phyloP scores from a whole-genome alignment of 2,113 vertebrate species.

The Datnioides undecimradiatus region DNA sequence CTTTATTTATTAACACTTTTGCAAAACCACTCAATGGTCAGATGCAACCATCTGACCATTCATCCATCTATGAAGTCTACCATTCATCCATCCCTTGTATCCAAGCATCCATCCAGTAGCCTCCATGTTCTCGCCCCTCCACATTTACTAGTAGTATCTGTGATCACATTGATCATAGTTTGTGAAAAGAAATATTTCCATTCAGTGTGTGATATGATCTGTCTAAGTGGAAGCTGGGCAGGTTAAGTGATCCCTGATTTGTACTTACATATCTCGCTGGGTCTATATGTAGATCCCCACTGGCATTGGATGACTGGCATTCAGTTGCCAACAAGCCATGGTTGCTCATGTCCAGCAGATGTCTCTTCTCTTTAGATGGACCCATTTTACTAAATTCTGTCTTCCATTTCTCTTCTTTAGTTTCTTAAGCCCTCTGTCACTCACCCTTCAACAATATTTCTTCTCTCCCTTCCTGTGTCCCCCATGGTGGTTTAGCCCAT shows the following conservation, averaged over 20 bases:
- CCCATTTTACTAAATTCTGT: neutral
- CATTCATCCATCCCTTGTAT: neutral
- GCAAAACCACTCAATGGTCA: no score
- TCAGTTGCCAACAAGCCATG: conserved; percentile 6
- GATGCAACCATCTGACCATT: neutral
- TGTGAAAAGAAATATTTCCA: neutral
- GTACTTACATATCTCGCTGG: neutral
- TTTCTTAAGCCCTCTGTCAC: conserved; percentile 10
- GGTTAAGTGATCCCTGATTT: conserved; percentile 18
- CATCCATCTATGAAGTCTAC: no score
- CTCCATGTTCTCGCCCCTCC: neutral
- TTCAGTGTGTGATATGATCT: neutral
- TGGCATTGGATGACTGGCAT: neutral
- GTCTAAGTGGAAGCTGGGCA: neutral
- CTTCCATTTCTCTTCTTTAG: conserved; percentile 1
- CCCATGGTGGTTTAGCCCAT: neutral
- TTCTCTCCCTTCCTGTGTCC: neutral
- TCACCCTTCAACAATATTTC: conserved; percentile 3
- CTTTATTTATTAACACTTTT: neutral
- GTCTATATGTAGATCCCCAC: neutral
- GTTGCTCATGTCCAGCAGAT: neutral
- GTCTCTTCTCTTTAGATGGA: conserved; percentile 21
- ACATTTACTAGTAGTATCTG: neutral
- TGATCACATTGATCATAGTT: neutral
- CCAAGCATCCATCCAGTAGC: no score